These are phyloP conservation scores for Pelodytes ibericus DNA, from an alignment of 2,797 vertebrate species.

Conservation along the genomic window DNA sequence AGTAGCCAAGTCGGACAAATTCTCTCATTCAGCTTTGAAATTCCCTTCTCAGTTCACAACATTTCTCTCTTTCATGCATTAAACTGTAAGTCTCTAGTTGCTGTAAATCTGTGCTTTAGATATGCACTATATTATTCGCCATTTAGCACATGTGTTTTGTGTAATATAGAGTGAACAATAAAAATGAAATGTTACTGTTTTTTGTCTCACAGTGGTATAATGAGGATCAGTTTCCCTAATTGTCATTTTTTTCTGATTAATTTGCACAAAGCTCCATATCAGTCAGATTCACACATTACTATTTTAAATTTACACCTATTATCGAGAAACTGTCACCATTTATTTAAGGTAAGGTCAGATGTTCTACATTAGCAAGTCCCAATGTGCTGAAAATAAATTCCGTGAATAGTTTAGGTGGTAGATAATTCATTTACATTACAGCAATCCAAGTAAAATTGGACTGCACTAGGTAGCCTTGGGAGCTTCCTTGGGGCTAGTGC, in stretches of 20 bases:
- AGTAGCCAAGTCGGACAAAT: too few relatives aligned
- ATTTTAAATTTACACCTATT: constrained; percentile 40
- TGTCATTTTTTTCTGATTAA: constrained; percentile 32
- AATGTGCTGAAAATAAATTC: constrained; percentile 44
- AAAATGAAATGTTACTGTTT: neutral
- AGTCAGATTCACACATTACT: constrained; percentile 30
- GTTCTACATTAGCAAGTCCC: constrained; percentile 50
- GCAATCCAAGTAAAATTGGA: constrained; percentile 48
- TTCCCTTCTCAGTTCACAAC: too few relatives aligned
- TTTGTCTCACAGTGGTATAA: neutral
- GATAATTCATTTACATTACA: constrained; percentile 54
- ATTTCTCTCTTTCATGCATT: too few relatives aligned
- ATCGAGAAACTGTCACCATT: constrained; percentile 47
- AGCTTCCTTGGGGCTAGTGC: constrained; percentile 48
- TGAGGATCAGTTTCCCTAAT: constrained; percentile 21
- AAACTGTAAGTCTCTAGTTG: too few relatives aligned
- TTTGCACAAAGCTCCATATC: constrained; percentile 20
- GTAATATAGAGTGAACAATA: too few relatives aligned
- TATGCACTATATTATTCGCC: too few relatives aligned
- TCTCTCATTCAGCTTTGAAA: too few relatives aligned
- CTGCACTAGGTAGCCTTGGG: constrained; percentile 52
- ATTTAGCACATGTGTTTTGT: too few relatives aligned
- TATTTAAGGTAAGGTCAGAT: constrained; percentile 52
- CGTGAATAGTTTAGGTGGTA: constrained; percentile 44
- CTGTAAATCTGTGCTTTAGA: too few relatives aligned